Base-by-base conservation (phyloP, 2,888 invertebrate species). In the Dolichopus griseipennis region DNA sequence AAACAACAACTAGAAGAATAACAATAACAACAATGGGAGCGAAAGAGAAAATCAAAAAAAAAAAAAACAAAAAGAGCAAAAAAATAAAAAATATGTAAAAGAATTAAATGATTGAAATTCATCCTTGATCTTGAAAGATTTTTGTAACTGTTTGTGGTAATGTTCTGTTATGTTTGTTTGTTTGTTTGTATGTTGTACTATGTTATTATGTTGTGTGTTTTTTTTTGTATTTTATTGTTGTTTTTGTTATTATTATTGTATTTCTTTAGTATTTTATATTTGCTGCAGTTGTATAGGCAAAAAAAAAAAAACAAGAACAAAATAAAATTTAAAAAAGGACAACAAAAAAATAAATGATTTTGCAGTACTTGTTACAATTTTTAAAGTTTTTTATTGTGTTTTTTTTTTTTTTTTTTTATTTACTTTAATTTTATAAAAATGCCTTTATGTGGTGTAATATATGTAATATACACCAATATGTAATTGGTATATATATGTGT, bases 21-120 rank as follows among this genome's bases (percentile, higher is more conserved):
- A 72, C 72, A 71, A 73, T 71, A 71, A 65, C 64, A 65, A 65
- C 41, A 64, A 52, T 21, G 18, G 34, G n/a, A 65, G 9, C 65
- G 43, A n/a, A 66, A 67, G 4, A 22, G 61, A 8, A 67, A 63
- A 67, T 33, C 5, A 66, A 33, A n/a, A 66, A 61, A 61, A 37
- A 37, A 7, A 22, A 4, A 63, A 61, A 63, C 20, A 10, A n/a
- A 12, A 52, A 52, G 2, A 18, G 18, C 34, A 43, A 12, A 52
- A 52, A 52, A 12, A 52, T 52, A 52, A 37, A n/a, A n/a, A n/a
- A n/a, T n/a, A n/a, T n/a, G n/a, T n/a, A n/a, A n/a, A n/a, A 41
- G 18, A 6, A 52, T 52, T 52, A 52, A 52, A 52, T 52, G 52
- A 52, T 52, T 52, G 15, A 63, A 27, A 63, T 63, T 21, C 62